Base-by-base conservation (phyloP, 1,140 invertebrate genomes). In the Gonioctena quinquepunctata region DNA sequence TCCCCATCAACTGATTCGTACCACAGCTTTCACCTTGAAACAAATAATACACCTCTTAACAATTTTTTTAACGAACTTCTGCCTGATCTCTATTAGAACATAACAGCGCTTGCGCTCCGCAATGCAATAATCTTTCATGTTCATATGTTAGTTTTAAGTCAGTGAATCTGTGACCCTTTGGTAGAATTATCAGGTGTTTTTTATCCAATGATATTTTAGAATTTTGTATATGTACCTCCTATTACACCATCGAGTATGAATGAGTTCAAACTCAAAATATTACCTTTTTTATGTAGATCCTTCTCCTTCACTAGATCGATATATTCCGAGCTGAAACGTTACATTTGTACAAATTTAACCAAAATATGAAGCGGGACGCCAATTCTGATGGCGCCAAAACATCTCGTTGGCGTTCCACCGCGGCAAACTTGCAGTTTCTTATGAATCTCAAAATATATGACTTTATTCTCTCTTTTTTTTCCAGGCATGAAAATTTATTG, bases 91-190 rank as follows among this genome's bases (percentile, higher is more conserved):
- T 16, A 13, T 77, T 50, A 42, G 66, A 60, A 60, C n/a, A 26
- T 28, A 79, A 19, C 3, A 77, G 23, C 11, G 66, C n/a, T 70
- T 81, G 74, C 7, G 70, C 63, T 19, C 80, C 79, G 6, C 64
- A 33, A 13, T 33, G 28, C 6, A 33, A 33, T 13, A 33, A 1
- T 2, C 13, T 33, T 33, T 33, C 13, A 33, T 33, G 28, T 2
- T 33, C 28, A 13, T 33, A 13, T 33, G 28, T 33, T 8, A 33
- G 6, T 2, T 8, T 33, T 33, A 33, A 33, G 28, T 6, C 13
- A 70, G 76, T 72, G 28, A 77, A 66, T 5, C 66, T 25, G 70
- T 71, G 50, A 50, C 21, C 48, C 7, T 49, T 70, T 8, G 72
- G 74, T 49, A 76, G 18, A 23, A 76, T 61, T n/a, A 76, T 71